A percentile compares a stretch with the other conserved stretches of the same genome.
Conservation (phyloP, 2,797 vertebrate species). For the Nothura maculosa region DNA sequence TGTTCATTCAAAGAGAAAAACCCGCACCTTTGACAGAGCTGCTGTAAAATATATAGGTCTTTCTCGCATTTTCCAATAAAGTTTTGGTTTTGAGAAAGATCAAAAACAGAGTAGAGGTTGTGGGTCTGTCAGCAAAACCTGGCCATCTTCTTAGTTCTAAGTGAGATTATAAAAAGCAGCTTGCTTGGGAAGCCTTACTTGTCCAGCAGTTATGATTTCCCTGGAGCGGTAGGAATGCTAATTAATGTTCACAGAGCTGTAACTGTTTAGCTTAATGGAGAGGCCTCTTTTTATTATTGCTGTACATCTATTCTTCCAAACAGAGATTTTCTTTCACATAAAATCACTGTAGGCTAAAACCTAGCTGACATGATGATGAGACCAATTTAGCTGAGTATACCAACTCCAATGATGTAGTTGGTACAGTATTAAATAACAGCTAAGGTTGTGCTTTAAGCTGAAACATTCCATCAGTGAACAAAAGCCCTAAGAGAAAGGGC, state of each 20-base stretch:
- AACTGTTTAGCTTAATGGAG: not conserved
- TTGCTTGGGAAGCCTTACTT: conserved; percentile 8
- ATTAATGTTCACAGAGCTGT: conserved; percentile 22
- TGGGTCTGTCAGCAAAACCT: conserved; percentile 15
- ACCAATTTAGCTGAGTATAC: not conserved
- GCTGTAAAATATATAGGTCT: conserved; percentile 44
- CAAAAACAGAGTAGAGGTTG: conserved; percentile 22
- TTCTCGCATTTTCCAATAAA: not conserved
- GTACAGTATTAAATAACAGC: not conserved
- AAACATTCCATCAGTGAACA: conserved; percentile 19
- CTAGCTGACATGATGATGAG: not conserved
- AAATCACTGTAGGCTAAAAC: conserved; percentile 19
- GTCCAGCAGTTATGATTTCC: conserved; percentile 9
- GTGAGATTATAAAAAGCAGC: not conserved
- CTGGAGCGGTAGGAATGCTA: conserved; percentile 27
- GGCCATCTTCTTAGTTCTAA: not conserved
- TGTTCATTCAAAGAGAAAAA: conserved; percentile 6
- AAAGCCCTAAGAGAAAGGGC: conserved; percentile 25
- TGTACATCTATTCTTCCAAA: not conserved
- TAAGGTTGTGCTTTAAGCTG: not conserved
- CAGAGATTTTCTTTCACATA: conserved; percentile 12
- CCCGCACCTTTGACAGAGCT: not conserved
- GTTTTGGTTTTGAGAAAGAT: conserved; percentile 42
- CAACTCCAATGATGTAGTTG: not conserved
- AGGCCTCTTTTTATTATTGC: not conserved